Evolutionary conservation across 1,140 invertebrate species (phyloP).

Genomic region (Zaprionus capensis): DNA sequence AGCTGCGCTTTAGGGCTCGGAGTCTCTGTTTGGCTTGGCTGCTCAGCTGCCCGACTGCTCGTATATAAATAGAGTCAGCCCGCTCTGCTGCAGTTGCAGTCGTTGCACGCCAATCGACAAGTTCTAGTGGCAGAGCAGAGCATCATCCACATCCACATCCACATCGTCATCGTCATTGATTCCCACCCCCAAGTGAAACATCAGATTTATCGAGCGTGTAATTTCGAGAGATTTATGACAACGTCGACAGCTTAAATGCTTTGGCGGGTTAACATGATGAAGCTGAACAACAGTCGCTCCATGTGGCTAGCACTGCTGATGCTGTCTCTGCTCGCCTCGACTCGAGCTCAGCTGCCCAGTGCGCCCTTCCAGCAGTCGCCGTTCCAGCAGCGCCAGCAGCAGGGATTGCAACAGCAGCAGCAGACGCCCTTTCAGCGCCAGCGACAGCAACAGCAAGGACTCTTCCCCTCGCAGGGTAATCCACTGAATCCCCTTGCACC

Average conservation of each 20-base stretch:
- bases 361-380: conserved; percentile 65
- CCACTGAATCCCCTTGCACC: conserved; percentile 58
- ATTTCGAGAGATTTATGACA: conserved; percentile 75
- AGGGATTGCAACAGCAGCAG: conserved; percentile 54
- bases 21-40: conserved; percentile 16
- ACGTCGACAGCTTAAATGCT: conserved; percentile 61
- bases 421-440: conserved; percentile 61
- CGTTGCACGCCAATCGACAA: conserved; percentile 54
- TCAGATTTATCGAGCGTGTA: conserved; percentile 80
- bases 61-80: conserved; percentile 61
- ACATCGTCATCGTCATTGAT: conserved; percentile 8
- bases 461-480: conserved; percentile 61
- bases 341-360: conserved; percentile 59
- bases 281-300: background rate
- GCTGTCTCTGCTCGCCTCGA: background rate
- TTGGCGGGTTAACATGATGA: conserved; percentile 38
- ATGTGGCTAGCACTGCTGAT: conserved; percentile 40
- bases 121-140: conserved; percentile 52
- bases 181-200: conserved; percentile 58
- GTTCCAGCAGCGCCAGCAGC: conserved; percentile 61
- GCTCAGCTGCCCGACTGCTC: background rate
- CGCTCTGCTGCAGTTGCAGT: conserved; percentile 59
- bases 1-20: conserved; percentile 69
- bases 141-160: conserved; percentile 29
- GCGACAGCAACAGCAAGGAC: conserved; percentile 62